phyloP scores from a whole-genome alignment of 2,888 invertebrate species.

The Neoascia interrupta region DNA sequence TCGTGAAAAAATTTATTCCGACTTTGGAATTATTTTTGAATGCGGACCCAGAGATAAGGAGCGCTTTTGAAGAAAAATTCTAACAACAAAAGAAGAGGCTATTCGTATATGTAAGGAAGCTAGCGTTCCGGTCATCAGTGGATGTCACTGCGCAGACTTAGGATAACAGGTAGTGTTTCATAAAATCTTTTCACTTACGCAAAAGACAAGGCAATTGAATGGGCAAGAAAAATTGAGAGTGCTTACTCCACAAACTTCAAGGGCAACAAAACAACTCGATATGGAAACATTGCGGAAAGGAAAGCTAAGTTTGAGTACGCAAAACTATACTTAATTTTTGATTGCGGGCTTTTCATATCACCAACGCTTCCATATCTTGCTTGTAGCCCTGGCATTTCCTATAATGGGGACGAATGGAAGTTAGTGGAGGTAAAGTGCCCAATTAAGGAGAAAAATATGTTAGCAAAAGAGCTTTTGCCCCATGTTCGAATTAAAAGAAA shows the following conservation, averaged over 20 bases:
- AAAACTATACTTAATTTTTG: background rate
- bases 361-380: background rate
- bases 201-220: background rate
- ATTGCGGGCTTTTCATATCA: background rate
- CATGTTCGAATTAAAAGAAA: no score
- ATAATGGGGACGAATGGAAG: background rate
- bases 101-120: background rate
- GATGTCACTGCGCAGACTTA: background rate
- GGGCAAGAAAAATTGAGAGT: background rate
- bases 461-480: background rate
- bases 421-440: background rate
- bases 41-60: no score
- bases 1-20: background rate
- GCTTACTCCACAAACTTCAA: background rate
- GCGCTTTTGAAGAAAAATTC: background rate
- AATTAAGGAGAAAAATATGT: background rate
- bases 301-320: background rate
- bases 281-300: no score
- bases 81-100: background rate
- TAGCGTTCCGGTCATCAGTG: background rate
- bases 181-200: background rate
- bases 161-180: background rate
- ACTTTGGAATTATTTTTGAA: no score
- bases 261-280: background rate
- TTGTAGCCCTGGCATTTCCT: background rate